These are phyloP conservation scores for Scaptomyza parva DNA, from an alignment of 2,888 invertebrate genomes.

Conservation along the genomic window DNA sequence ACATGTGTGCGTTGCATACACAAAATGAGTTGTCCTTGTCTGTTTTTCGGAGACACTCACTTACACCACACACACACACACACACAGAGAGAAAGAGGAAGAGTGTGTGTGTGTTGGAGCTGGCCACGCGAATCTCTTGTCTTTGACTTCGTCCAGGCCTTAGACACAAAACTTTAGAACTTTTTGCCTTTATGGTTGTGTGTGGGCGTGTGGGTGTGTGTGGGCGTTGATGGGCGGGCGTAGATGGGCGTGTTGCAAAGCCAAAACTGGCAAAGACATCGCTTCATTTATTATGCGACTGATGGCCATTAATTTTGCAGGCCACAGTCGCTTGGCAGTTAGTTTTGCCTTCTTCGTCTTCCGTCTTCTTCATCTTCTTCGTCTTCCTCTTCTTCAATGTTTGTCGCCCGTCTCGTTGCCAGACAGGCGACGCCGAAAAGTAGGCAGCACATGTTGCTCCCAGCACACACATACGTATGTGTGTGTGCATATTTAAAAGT, in stretches of 20 bases:
- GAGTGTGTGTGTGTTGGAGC: neutral
- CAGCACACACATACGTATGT: conserved; percentile 1
- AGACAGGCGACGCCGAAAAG: conserved; percentile 46
- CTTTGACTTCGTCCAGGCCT: conserved; percentile 33
- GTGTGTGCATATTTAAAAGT: conserved; percentile 61
- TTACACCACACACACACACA: neutral
- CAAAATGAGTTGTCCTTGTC: conserved; percentile 66
- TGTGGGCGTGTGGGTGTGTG: conserved; percentile 39
- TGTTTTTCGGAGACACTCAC: conserved; percentile 15
- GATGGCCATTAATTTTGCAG: conserved; percentile 79
- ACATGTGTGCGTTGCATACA: conserved; percentile 77
- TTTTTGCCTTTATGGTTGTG: conserved; percentile 40
- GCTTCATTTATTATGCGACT: conserved; percentile 82
- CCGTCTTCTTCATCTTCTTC: no score
- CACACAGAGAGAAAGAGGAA: neutral
- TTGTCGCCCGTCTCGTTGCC: conserved; percentile 34
- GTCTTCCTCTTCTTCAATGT: conserved; percentile 17
- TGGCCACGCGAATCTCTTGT: conserved; percentile 32
- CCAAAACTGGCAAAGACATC: conserved; percentile 38
- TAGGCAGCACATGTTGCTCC: conserved; percentile 62
- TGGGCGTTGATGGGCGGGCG: conserved; percentile 59
- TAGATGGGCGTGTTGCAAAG: conserved; percentile 29
- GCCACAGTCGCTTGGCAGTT: conserved; percentile 56
- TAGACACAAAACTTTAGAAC: conserved; percentile 60
- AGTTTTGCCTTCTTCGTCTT: conserved; percentile 31